Evolutionary conservation across 2,113 vertebrate genomes (phyloP).

Genomic region (Herpailurus yagouaroundi): DNA sequence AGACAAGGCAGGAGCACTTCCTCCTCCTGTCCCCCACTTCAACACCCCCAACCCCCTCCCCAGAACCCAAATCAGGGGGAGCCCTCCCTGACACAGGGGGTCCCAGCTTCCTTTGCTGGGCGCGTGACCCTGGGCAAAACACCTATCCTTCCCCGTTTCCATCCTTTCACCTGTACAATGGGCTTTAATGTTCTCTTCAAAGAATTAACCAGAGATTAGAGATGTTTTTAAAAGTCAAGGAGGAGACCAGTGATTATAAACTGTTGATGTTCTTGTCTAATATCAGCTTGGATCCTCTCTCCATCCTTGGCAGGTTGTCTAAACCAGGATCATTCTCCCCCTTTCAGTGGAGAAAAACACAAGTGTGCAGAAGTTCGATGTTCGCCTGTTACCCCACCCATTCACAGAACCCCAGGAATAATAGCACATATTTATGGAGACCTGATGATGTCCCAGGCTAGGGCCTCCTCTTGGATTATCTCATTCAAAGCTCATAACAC

Average conservation of each 20-base stretch:
- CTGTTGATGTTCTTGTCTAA: not conserved
- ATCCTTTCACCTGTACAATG: not conserved
- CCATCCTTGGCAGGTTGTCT: not conserved
- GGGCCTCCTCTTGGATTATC: not conserved
- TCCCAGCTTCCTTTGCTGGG: not conserved
- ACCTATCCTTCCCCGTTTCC: not conserved
- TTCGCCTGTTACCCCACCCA: not conserved
- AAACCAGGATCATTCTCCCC: not conserved
- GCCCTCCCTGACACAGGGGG: not conserved
- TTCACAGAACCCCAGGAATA: not conserved
- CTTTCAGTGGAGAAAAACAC: not conserved
- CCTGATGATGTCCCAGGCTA: not conserved
- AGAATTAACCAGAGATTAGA: not conserved
- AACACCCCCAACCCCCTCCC: accelerated
- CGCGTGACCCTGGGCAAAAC: not conserved
- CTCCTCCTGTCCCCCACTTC: not conserved
- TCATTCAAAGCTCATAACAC: not conserved
- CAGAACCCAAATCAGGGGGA: not conserved
- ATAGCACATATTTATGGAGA: no score
- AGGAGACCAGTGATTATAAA: not conserved
- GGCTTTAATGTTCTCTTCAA: not conserved
- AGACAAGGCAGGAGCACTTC: not conserved
- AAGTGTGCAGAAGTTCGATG: not conserved
- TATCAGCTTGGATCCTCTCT: not conserved
- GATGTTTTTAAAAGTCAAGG: not conserved